Evolutionary conservation across 1,140 invertebrate species (phyloP), one percentile per base, ranked within the genome.

Genomic region (Heliconius congener): DNA sequence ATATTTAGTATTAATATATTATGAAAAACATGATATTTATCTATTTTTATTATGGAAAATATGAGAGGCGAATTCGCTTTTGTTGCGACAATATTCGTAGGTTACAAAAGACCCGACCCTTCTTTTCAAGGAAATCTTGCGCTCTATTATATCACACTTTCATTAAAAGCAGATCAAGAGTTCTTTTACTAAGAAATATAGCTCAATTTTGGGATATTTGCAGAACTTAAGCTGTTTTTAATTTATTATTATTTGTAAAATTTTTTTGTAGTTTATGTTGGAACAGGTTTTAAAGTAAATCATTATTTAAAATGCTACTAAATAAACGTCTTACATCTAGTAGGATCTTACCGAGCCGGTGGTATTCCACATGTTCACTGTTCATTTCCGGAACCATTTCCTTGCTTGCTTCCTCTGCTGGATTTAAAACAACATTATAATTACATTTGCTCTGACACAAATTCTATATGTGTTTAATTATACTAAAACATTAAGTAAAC

Each of bases 351-450:
- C 91, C 91, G 39, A 93, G 83, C 77, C 88, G 81, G 77, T 93
- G 91, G 71, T 84, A 91, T 78, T 93, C 91, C 42, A 91, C 80
- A 55, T 91, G 91, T 78, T 89, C 88, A 71, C 84, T 86, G 66
- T 86, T 86, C 75, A 88, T 79, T 77, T 84, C 87, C 11, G 82
- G 83, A 70, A 81, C 74, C 50, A 76, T 76, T 39, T 87, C 86
- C 78, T 88, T 89, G 74, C 83, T 83, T 46, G 82, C 60, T 74
- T 91, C 91, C 77, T 87, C 90, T 91, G 86, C 73, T 72, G 8
- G 8, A 19, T 72, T 72, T 37, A 11, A 72, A 39, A n/a, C 2
- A 39, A 42, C 18, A 39, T 39, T n/a, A 72, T 23, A 39, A 37
- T 37, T 37, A 71, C 2, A 39, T 39, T 37, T 5, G 18, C 5